A percentile compares a stretch with the other conserved stretches of the same genome.
Evolutionary conservation across 2,797 vertebrate genomes (phyloP).

Genomic region (Urocyon cinereoargenteus): DNA sequence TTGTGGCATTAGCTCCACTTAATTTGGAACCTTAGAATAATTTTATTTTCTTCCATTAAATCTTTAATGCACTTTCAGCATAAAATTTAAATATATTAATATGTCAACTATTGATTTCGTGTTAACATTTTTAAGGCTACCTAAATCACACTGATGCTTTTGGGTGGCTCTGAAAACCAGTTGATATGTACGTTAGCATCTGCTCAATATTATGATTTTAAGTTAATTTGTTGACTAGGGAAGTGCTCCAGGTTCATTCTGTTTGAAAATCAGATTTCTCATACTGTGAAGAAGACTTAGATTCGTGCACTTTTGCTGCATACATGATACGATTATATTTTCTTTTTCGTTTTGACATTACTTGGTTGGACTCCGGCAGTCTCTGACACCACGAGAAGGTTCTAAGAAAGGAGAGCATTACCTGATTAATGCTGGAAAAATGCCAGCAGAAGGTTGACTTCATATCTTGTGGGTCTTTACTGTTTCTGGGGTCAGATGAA

Average conservation of each 20-base stretch:
- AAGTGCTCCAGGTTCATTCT: slow-evolving; percentile 57
- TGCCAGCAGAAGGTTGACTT: background rate
- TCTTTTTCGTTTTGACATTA: slow-evolving; percentile 37
- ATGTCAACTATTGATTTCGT: slow-evolving; percentile 84
- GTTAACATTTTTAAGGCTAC: slow-evolving; percentile 78
- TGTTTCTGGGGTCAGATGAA: background rate
- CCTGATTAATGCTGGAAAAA: slow-evolving; percentile 37
- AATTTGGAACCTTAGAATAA: slow-evolving; percentile 71
- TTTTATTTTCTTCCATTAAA: slow-evolving; percentile 79
- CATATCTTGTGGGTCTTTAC: background rate
- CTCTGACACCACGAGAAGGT: background rate
- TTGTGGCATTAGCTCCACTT: slow-evolving; percentile 73
- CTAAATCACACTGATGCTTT: slow-evolving; percentile 79
- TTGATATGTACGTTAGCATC: slow-evolving; percentile 80
- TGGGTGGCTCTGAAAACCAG: slow-evolving; percentile 74
- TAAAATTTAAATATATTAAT: slow-evolving; percentile 84
- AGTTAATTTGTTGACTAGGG: slow-evolving; percentile 77
- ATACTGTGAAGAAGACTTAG: slow-evolving; percentile 49
- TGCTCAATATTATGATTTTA: slow-evolving; percentile 81
- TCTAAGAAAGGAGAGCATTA: slow-evolving; percentile 14
- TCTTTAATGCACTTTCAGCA: slow-evolving; percentile 80
- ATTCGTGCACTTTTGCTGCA: background rate
- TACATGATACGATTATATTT: slow-evolving; percentile 4
- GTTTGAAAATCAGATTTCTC: slow-evolving; percentile 69
- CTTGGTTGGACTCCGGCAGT: slow-evolving; percentile 5